Evolutionary conservation across 2,113 vertebrate species (phyloP).

Genomic region (Litocranius walleri): DNA sequence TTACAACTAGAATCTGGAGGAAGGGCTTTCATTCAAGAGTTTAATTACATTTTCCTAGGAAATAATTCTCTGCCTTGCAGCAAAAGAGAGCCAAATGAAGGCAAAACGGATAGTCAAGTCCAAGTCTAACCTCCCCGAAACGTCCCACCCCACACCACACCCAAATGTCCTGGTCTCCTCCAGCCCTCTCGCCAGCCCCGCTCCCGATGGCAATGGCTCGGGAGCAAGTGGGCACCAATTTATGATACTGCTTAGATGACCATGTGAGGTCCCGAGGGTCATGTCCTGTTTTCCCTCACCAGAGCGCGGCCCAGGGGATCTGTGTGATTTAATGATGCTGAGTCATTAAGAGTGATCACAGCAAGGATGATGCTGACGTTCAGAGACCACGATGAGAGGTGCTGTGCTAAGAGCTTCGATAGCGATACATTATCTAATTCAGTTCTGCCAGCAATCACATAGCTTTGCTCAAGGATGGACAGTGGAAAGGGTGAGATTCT

Average conservation of each 20-base stretch:
- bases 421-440: neutral
- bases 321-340: neutral
- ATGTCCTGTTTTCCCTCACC: neutral
- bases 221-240: too few species aligned
- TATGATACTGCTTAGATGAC: too few species aligned
- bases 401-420: neutral
- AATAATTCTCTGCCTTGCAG: neutral
- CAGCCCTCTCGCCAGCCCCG: too few species aligned
- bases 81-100: neutral
- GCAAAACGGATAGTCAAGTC: neutral
- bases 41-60: neutral
- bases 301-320: neutral
- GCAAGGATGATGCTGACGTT: neutral
- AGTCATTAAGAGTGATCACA: neutral
- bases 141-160: fast-evolving
- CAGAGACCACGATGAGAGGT: neutral
- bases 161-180: neutral
- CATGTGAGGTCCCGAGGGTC: too few species aligned
- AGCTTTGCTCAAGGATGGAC: neutral
- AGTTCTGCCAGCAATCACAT: neutral
- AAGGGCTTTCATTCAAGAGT: neutral
- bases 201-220: too few species aligned
- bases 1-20: neutral
- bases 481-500: neutral
- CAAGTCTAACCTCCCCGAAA: neutral